phyloP scores from a whole-genome alignment of 2,113 vertebrate species.

The Pterocles burchelli region DNA sequence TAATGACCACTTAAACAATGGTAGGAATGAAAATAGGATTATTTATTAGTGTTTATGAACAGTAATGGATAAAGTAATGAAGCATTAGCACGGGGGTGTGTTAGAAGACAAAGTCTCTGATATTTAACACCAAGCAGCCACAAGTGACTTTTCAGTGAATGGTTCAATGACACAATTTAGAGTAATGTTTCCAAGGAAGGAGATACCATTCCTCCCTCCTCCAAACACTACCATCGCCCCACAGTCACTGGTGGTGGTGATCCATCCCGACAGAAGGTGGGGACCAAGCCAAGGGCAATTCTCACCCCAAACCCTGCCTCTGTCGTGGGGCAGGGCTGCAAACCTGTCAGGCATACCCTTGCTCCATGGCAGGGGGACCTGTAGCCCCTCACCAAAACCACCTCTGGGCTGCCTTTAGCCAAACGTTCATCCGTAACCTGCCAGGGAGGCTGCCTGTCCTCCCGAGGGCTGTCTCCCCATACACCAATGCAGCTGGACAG shows the following conservation, averaged over 20 bases:
- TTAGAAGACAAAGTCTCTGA: neutral
- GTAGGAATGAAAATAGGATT: slow-evolving; percentile 41
- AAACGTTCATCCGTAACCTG: neutral
- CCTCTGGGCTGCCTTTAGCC: neutral
- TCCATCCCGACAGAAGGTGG: neutral
- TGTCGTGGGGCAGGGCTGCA: neutral
- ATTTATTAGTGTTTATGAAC: slow-evolving; percentile 53
- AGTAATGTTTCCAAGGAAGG: neutral
- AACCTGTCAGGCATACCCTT: neutral
- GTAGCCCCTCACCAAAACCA: neutral
- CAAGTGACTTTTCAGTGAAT: neutral
- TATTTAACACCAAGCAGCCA: neutral
- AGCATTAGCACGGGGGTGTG: neutral
- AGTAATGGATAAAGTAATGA: slow-evolving; percentile 43
- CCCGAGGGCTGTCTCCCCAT: neutral
- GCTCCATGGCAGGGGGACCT: neutral
- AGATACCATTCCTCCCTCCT: neutral
- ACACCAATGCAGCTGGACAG: neutral
- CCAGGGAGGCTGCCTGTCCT: neutral
- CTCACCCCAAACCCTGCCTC: neutral
- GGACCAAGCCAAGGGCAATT: neutral
- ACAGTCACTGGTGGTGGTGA: neutral
- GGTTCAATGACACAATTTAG: neutral
- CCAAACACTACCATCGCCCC: neutral
- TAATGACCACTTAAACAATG: slow-evolving; percentile 60